Evolutionary conservation across 2,888 invertebrate species (phyloP).

Genomic region (Cosmia trapezina): DNA sequence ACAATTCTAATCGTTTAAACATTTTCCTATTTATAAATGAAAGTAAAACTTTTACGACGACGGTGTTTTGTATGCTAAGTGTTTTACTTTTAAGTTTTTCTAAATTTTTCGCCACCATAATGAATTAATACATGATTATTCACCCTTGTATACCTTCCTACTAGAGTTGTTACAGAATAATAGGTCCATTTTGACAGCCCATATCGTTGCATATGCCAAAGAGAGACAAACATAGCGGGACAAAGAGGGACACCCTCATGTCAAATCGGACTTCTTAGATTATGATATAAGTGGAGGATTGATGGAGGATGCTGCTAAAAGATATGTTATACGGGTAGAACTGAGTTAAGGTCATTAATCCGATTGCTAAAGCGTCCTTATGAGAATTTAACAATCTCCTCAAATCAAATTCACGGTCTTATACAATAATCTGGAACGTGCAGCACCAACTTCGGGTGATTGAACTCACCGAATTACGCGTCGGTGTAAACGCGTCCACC

Average conservation of each 20-base stretch:
- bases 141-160: neutral
- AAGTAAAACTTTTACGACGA: conserved; percentile 15
- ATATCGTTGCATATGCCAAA: no score
- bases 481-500: conserved; percentile 74
- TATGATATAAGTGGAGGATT: no score
- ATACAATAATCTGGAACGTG: neutral
- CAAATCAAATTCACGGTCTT: neutral
- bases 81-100: conserved; percentile 2
- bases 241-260: no score
- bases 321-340: neutral
- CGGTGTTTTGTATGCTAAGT: neutral
- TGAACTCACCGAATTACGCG: conserved; percentile 54
- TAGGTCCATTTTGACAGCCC: no score
- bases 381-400: neutral
- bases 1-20: conserved; percentile 39
- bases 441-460: neutral
- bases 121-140: no score
- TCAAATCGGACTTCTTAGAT: no score
- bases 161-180: no score
- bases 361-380: neutral
- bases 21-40: conserved; percentile 35
- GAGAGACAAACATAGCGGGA: no score
- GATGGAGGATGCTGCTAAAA: no score
- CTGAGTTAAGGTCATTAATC: neutral
- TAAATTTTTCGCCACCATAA: neutral